phyloP scores from a whole-genome alignment of 2,888 invertebrate species.

The Parnassius mnemosyne region DNA sequence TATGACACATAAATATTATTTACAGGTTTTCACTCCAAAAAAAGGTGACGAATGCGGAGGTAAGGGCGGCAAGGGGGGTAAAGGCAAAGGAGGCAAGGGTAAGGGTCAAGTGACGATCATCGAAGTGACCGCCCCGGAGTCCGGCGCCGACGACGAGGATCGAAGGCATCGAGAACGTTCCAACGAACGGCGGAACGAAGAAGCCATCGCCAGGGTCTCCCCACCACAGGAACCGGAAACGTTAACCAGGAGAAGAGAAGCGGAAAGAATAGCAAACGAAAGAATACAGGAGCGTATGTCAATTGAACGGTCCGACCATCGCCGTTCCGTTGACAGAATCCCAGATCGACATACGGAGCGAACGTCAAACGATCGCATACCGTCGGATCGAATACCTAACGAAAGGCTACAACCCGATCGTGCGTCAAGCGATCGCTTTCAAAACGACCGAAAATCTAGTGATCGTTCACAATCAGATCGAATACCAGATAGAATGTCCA shows the following conservation, averaged over 20 bases:
- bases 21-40: conserved; percentile 75
- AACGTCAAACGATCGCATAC: conserved; percentile 33
- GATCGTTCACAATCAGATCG: conserved; percentile 37
- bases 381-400: conserved; percentile 35
- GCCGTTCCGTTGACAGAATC: conserved; percentile 47
- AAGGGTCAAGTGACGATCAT: conserved; percentile 88
- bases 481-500: conserved; percentile 28
- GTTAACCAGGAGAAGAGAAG: conserved; percentile 41
- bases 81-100: conserved; percentile 86
- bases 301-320: conserved; percentile 45
- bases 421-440: conserved; percentile 30
- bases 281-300: conserved; percentile 47
- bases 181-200: conserved; percentile 56
- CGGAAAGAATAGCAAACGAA: conserved; percentile 43
- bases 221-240: conserved; percentile 56
- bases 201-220: conserved; percentile 61
- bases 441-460: conserved; percentile 29
- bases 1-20: conserved; percentile 19
- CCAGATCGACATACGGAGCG: conserved; percentile 45
- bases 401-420: conserved; percentile 33
- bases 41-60: conserved; percentile 81
- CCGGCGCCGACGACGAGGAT: conserved; percentile 66
- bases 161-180: conserved; percentile 62
- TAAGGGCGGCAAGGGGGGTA: conserved; percentile 86
- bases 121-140: conserved; percentile 72